phyloP scores from a whole-genome alignment of 2,113 vertebrate species.

The Thermophis baileyi region DNA sequence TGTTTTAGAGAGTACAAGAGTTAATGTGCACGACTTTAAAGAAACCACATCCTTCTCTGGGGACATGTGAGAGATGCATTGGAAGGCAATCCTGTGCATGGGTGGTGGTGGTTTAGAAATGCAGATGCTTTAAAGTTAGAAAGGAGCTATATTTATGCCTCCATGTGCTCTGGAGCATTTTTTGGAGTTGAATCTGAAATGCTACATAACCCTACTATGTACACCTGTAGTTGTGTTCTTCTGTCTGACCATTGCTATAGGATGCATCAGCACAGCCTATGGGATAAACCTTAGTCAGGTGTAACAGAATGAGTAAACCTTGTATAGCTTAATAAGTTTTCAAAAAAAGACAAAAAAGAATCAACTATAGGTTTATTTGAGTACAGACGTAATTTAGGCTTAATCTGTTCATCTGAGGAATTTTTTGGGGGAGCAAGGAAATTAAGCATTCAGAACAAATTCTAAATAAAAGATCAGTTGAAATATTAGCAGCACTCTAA shows the following conservation, averaged over 20 bases:
- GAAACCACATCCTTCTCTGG: neutral
- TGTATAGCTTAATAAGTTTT: constrained; percentile 27
- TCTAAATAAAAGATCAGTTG: constrained; percentile 45
- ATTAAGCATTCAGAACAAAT: constrained; percentile 43
- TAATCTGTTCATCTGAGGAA: constrained; percentile 51
- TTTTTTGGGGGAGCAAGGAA: constrained; percentile 58
- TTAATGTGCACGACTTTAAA: neutral
- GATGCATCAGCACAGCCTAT: neutral
- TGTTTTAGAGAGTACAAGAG: neutral
- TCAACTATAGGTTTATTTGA: constrained; percentile 48
- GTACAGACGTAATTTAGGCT: constrained; percentile 70
- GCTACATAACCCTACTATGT: neutral
- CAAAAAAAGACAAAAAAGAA: constrained; percentile 40
- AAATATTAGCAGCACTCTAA: constrained; percentile 47
- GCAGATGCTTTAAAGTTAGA: neutral
- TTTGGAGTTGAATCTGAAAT: neutral
- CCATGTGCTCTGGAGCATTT: neutral
- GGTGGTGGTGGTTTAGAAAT: neutral
- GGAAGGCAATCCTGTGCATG: neutral
- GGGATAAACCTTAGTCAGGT: constrained; percentile 21
- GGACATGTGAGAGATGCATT: neutral
- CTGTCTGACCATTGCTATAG: neutral
- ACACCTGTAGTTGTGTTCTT: neutral
- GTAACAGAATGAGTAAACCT: neutral
- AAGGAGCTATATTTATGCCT: neutral